Base-by-base conservation (phyloP, 2,888 invertebrate genomes). In the Euphydryas editha region DNA sequence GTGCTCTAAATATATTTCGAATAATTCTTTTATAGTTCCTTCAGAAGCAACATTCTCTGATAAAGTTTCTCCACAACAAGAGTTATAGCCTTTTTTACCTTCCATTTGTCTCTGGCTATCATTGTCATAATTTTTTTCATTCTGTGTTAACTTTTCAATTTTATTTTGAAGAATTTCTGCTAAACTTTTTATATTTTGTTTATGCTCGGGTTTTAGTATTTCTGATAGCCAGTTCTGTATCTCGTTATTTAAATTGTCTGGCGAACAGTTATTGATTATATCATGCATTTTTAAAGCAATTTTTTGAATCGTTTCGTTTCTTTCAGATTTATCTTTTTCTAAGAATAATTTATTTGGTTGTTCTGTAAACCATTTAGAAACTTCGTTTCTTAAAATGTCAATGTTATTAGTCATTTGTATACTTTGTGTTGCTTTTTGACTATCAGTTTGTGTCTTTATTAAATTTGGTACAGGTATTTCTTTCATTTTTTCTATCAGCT, bases 1-100 rank as follows among this genome's bases (percentile, higher is more conserved):
- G 30, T 82, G 79, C 71, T 85, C 78, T 58, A 86, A 79, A 59
- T 75, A 88, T 68, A 81, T 86, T 1, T 72, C 65, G 39, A 88
- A 78, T 47, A 81, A 81, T 46, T 84, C 77, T 73, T 79, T 78
- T 65, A 87, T 78, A 13, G 78, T 80, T 36, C 65, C 71, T 65
- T 87, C 83, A 10, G 58, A 42, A 51, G 13, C 15, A 59, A 36
- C 2, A 5, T 17, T 60, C 20, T 63, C 56, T 36, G 58, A 18
- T 44, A 58, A 20, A n/a, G 59, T 54, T 44, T 24, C 18, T 3
- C 37, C 60, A 56, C 59, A 46, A 36, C 54, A 54, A 10, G 17
- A 10, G 13, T 1, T 36, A 17, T 36, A 10, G 17, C 17, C 30
- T 11, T 5, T n/a, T 36, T 24, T 51, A 6, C 6, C 21, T 15